Base-by-base conservation (phyloP, 2,113 vertebrate genomes). In the Aspidoscelis tigris region DNA sequence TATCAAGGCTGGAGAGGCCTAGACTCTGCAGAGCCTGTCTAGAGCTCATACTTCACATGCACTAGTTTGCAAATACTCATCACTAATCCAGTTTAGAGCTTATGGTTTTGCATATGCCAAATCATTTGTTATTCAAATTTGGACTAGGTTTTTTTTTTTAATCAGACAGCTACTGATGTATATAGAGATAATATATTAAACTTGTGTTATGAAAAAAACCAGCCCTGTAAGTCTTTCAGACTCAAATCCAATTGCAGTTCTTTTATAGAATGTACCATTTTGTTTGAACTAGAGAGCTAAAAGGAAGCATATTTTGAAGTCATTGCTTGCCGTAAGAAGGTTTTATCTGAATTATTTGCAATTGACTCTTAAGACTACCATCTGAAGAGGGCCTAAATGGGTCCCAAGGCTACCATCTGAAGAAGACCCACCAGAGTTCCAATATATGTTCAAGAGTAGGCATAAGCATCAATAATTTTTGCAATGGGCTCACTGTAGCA, bases 111-210 rank as follows among this genome's bases (percentile, higher is more conserved):
- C 11, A 5, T 43, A 74, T 66, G 43, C 41, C 22, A 43, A 39
- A 66, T 12, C 43, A 66, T 82, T 82, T 74, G 58, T 75, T 82
- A 75, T 82, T 74, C 55, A 74, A 3, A 65, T 64, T n/a, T 64
- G 41, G 55, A 41, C 44, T 39, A 82, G 1, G 58, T 43, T 83
- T 66, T 43, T 68, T 39, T 41, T 77, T 76, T 14, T 20, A 69
- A 18, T 43, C 47, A 77, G 74, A 84, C 50, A 77, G 26, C 75
- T 43, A 33, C 33, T 75, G 20, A 44, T 11, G 2, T 68, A 33
- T 24, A 7, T 21, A 12, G 64, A 69, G 22, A 21, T 39, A 33
- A 8, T 76, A 58, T 22, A 69, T 11, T 24, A 22, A 76, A 12
- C 14, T 84, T 41, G 39, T 69, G 11, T 22, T 71, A 26, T 11